Conservation (phyloP, 2,797 vertebrate species). For the Semaprochilodus insignis region DNA sequence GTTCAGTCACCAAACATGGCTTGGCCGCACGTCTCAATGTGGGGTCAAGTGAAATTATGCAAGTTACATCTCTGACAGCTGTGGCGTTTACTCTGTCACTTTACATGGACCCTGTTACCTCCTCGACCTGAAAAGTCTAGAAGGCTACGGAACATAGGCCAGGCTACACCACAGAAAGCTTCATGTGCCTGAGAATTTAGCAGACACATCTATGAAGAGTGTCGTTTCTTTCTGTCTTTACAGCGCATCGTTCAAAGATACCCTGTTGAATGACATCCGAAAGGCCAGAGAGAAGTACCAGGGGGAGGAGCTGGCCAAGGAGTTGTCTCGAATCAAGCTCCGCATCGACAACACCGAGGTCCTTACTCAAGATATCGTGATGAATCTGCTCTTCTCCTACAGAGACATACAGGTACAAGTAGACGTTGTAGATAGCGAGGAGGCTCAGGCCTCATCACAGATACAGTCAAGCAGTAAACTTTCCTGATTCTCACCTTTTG, state of each 20-base stretch:
- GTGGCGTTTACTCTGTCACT: too few species aligned
- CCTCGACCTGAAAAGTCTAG: neutral
- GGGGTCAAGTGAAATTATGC: too few species aligned
- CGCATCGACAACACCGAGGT: conserved; percentile 92
- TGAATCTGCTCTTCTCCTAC: conserved; percentile 96
- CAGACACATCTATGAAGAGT: neutral
- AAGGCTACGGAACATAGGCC: neutral
- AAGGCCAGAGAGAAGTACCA: conserved; percentile 94
- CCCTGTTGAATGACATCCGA: conserved; percentile 90
- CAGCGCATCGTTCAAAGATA: conserved; percentile 91
- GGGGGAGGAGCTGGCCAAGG: conserved; percentile 92
- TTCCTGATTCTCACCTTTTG: neutral
- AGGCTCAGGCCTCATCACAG: neutral
- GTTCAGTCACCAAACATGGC: too few species aligned
- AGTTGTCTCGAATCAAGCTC: conserved; percentile 91
- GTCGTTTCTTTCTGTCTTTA: neutral
- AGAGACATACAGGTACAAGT: conserved; percentile 93
- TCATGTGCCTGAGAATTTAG: neutral
- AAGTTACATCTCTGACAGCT: too few species aligned
- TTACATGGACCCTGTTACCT: too few species aligned
- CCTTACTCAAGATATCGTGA: conserved; percentile 92
- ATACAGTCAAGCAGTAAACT: neutral
- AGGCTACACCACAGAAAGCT: neutral
- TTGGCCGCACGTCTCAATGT: too few species aligned
- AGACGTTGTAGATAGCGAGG: neutral